Conservation (phyloP, 2,888 invertebrate genomes). For the Sphinx pinastri region DNA sequence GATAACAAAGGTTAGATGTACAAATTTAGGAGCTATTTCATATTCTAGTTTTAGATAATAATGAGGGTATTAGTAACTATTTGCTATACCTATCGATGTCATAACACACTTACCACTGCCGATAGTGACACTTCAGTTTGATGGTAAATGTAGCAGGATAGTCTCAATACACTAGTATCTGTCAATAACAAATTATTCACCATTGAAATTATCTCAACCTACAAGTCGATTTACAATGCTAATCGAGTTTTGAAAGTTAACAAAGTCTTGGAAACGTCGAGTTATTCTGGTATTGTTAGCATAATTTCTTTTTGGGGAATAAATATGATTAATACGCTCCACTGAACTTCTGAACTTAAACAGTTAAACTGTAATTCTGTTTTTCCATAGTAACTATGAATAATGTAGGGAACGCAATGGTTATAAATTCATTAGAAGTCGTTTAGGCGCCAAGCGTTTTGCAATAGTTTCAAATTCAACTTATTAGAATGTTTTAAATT, state of each 20-base stretch:
- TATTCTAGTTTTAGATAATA: too few relatives aligned
- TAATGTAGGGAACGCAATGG: background rate
- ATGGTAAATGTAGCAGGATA: too few relatives aligned
- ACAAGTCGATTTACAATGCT: slow-evolving; percentile 3
- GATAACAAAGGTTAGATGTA: too few relatives aligned
- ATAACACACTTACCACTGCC: too few relatives aligned
- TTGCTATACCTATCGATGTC: too few relatives aligned
- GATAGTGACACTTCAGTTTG: too few relatives aligned
- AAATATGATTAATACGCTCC: slow-evolving; percentile 18
- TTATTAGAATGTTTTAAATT: background rate
- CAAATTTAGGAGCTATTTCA: too few relatives aligned
- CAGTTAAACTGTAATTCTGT: slow-evolving; percentile 23
- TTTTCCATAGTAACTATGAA: slow-evolving; percentile 15
- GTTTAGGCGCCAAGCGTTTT: background rate
- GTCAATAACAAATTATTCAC: background rate
- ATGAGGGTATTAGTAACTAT: too few relatives aligned
- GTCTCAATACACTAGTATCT: too few relatives aligned
- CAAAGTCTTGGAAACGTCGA: background rate
- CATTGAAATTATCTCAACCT: background rate
- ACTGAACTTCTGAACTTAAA: slow-evolving; percentile 3
- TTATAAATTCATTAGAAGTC: slow-evolving; percentile 13
- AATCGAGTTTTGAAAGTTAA: slow-evolving; percentile 21
- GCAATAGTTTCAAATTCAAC: background rate
- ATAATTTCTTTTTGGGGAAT: slow-evolving; percentile 1
- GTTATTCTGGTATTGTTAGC: slow-evolving; percentile 14